phyloP scores from a whole-genome alignment of 2,888 invertebrate species.

The Xanthia togata region DNA sequence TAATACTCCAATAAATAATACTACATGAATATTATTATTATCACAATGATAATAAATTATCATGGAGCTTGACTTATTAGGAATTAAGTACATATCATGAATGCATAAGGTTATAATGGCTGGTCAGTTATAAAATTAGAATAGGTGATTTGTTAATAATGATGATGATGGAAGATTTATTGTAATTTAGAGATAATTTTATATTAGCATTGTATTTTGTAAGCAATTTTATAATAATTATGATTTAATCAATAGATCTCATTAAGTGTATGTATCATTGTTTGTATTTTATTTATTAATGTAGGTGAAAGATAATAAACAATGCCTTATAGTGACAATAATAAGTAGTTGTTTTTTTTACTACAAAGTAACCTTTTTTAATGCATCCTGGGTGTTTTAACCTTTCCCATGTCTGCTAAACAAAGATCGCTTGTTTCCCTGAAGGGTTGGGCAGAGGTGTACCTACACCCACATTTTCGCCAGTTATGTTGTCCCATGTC shows the following conservation, averaged over 20 bases:
- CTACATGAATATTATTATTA: background rate
- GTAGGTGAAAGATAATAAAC: conserved; percentile 36
- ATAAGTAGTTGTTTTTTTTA: background rate
- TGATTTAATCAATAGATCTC: background rate
- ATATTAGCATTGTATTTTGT: conserved; percentile 23
- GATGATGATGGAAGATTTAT: conserved; percentile 3
- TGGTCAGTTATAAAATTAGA: conserved; percentile 25
- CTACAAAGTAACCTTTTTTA: background rate
- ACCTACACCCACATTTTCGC: no score
- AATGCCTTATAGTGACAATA: background rate
- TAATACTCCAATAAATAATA: no score
- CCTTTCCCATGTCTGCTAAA: background rate
- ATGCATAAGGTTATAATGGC: conserved; percentile 36
- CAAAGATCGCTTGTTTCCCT: background rate
- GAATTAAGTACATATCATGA: background rate
- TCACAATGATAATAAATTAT: conserved; percentile 21
- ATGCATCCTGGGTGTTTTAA: background rate
- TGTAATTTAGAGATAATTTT: conserved; percentile 1
- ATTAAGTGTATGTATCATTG: background rate
- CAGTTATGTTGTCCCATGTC: no score
- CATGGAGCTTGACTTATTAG: background rate
- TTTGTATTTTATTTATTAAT: conserved; percentile 9
- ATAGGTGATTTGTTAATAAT: background rate
- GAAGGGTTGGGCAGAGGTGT: no score
- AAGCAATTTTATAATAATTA: conserved; percentile 1